phyloP scores from a whole-genome alignment of 2,797 vertebrate species.

The Rachycentron canadum region DNA sequence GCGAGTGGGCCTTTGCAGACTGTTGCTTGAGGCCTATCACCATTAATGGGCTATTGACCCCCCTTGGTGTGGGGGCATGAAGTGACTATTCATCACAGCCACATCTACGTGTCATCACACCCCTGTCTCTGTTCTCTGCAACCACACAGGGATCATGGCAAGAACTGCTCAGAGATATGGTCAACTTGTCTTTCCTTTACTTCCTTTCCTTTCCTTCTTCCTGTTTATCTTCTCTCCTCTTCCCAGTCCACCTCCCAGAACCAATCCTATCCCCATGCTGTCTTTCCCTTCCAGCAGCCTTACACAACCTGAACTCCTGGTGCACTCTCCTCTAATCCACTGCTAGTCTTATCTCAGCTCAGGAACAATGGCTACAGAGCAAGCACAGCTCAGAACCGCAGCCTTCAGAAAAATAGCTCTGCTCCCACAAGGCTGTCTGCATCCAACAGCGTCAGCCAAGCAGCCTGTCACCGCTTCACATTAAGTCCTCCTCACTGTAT shows the following conservation, averaged over 20 bases:
- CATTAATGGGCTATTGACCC: constrained; percentile 85
- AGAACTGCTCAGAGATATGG: constrained; percentile 29
- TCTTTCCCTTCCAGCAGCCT: constrained; percentile 51
- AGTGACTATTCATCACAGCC: constrained; percentile 82
- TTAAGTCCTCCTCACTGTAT: constrained; percentile 56
- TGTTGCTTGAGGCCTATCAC: constrained; percentile 74
- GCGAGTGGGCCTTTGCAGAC: constrained; percentile 56
- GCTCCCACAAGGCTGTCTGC: constrained; percentile 60
- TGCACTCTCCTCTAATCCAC: constrained; percentile 83
- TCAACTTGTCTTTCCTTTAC: constrained; percentile 29
- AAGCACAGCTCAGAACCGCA: constrained; percentile 59
- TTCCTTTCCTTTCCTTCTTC: neutral
- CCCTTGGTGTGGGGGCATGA: constrained; percentile 68
- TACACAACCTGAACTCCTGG: constrained; percentile 81
- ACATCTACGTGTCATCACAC: constrained; percentile 71
- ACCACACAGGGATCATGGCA: constrained; percentile 67
- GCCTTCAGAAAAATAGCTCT: constrained; percentile 70
- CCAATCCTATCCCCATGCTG: constrained; percentile 56
- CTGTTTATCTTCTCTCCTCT: constrained; percentile 42
- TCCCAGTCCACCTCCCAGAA: constrained; percentile 53
- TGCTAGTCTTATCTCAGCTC: constrained; percentile 74
- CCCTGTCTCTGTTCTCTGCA: constrained; percentile 18
- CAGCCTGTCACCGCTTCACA: constrained; percentile 68
- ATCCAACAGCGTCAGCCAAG: constrained; percentile 60
- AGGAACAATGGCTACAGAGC: constrained; percentile 80